Base-by-base conservation (phyloP, 2,888 invertebrate genomes). In the Pyrgus malvae region DNA sequence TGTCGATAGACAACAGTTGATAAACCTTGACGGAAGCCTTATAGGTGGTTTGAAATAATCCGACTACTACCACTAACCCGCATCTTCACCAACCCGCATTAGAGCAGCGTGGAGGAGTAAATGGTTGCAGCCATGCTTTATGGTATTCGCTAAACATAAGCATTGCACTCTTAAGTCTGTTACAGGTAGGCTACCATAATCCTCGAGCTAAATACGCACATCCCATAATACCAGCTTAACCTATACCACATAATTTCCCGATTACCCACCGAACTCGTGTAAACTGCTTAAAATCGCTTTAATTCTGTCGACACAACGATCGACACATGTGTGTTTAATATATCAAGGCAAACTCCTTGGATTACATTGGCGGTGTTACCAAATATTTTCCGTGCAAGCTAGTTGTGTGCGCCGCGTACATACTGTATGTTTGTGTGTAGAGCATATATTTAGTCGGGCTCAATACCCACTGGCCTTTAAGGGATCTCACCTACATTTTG, bases 311-410 rank as follows among this genome's bases (percentile, higher is more conserved):
- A 48, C 58, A 58, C 56, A 58, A 68, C 72, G 65, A 75, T 79
- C 67, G 72, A 72, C 62, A 74, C 69, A 64, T 25, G 17, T 71
- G 73, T 80, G 74, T 78, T 78, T 79, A 83, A 80, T 80, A 79
- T 80, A 82, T 83, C 79, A 85, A 83, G 76, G 80, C 77, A 85
- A 84, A 86, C 81, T 77, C 74, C 79, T 83, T 76, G 73, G 83
- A 80, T 84, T 82, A 85, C 86, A 80, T 78, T 78, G 76, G 74
- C 72, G 76, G 76, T 75, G 80, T 86, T 82, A 78, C 87, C 83
- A 88, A 88, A 89, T 88, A 88, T 88, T 89, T 85, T 87, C 78
- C 74, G 76, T 84, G 84, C 78, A 82, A 83, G 84, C 65, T 60
- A 53, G 59, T 59, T 77, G 79, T 83, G 82, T 82, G 70, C 72